Base-by-base conservation (phyloP, 1,140 invertebrate species). In the Cotesia chilonis region DNA sequence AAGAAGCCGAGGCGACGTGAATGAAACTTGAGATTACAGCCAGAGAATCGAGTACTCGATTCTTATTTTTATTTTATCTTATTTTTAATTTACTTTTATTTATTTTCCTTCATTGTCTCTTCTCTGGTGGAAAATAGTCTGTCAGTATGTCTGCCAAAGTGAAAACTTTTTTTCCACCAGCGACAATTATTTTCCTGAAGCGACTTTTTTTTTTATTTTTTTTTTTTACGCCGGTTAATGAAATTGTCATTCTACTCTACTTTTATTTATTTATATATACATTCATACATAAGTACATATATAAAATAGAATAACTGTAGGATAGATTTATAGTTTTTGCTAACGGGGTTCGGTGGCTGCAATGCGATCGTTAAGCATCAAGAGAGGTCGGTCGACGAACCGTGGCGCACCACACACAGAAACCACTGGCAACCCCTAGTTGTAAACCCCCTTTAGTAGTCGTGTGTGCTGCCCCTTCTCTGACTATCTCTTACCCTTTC, bases 1-100 rank as follows among this genome's bases (percentile, higher is more conserved):
- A 71, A 71, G 47, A 71, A 71, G 70, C 63, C 63, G 63, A 71
- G 70, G 59, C 52, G 70, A 71, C 70, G 70, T 71, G 70, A 71
- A 71, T 71, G 70, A 71, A 71, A 71, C 70, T 71, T 55, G 63
- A 71, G 70, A 71, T 71, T 71, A 71, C 70, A 71, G 70, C 63
- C 51, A 66, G 70, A 71, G 63, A 71, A 71, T 65, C 70, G 63
- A 66, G 70, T 47, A 47, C 41, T 55, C 63, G 61, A 71, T 66
- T 71, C 63, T 70, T 14, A 51, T 36, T 37, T 54, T 47, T 35
- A 28, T 17, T 51, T 47, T 52, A 37, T 35, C 20, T 70, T 47
- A 51, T 51, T 61, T 51, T 28, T 59, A 35, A 41, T 61, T 51
- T 10, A 57, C 17, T 61, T 60, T 59, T 70, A 47, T 71, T 55